A percentile compares a stretch with the other conserved stretches of the same genome.
Evolutionary conservation across 2,888 invertebrate genomes (phyloP).

Genomic region (Thera britannica): DNA sequence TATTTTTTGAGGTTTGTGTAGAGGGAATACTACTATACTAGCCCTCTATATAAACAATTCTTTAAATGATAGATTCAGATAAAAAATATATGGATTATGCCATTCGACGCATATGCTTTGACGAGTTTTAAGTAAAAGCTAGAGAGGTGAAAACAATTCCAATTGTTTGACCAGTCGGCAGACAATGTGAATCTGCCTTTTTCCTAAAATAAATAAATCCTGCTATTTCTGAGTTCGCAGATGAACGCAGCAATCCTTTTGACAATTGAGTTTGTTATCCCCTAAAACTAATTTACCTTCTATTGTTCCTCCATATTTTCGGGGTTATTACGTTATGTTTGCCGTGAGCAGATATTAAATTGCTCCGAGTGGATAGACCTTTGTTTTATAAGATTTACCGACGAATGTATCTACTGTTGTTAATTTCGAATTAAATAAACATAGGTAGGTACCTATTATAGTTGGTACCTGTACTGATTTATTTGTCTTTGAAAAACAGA

Average conservation of each 20-base stretch:
- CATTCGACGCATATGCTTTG: too few relatives aligned
- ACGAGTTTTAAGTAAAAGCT: too few relatives aligned
- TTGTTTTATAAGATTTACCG: constrained; percentile 64
- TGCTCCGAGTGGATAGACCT: constrained; percentile 63
- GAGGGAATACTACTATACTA: too few relatives aligned
- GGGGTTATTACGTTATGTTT: constrained; percentile 74
- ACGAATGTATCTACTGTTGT: constrained; percentile 34
- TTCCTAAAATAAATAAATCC: constrained; percentile 44
- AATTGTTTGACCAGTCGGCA: neutral
- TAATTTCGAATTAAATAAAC: constrained; percentile 7
- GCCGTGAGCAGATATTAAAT: constrained; percentile 78
- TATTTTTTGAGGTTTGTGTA: too few relatives aligned
- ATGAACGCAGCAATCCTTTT: constrained; percentile 63
- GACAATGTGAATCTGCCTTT: constrained; percentile 4
- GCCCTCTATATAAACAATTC: too few relatives aligned
- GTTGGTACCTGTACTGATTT: neutral
- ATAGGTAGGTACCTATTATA: neutral
- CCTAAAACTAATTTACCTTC: constrained; percentile 77
- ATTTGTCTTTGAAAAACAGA: too few relatives aligned
- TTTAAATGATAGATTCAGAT: too few relatives aligned
- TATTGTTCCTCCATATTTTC: constrained; percentile 78
- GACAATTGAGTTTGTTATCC: constrained; percentile 73
- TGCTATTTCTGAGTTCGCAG: constrained; percentile 41
- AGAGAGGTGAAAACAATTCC: too few relatives aligned
- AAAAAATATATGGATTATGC: too few relatives aligned